Conservation (phyloP, 2,113 vertebrate genomes). For the human region GRCh38 chr6:170050001-170050500, state of each 20-base stretch:
- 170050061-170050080: neutral
- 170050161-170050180: neutral
- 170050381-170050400: too few relatives aligned
- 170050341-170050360: too few relatives aligned
- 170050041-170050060: neutral
- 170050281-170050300: neutral
- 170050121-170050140: neutral
- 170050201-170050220: neutral
- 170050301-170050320: neutral
- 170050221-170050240: neutral
- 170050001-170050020: neutral
- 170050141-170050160: neutral
- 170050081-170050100: neutral
- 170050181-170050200: too few relatives aligned
- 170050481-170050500: too few relatives aligned
- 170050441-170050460: too few relatives aligned
- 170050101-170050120: neutral
- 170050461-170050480: too few relatives aligned
- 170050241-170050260: accelerated
- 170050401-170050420: too few relatives aligned
- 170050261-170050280: neutral
- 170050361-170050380: too few relatives aligned
- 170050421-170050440: too few relatives aligned
- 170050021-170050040: neutral
- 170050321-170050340: too few relatives aligned